Conservation (phyloP, 2,797 vertebrate genomes). For the Nannoperca australis region DNA sequence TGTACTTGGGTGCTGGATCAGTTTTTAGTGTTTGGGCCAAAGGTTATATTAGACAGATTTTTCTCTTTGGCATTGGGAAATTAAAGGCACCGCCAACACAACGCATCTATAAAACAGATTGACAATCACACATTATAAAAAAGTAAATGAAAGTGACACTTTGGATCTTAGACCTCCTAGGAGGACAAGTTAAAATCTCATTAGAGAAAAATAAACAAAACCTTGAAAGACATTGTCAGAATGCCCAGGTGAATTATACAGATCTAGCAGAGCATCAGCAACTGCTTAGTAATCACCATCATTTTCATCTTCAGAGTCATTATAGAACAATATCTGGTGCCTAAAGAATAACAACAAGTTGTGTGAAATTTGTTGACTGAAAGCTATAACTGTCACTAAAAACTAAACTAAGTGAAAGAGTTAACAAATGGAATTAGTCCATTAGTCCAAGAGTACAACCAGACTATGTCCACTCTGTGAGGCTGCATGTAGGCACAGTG, state of each 20-base stretch:
- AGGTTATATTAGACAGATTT: slow-evolving; percentile 59
- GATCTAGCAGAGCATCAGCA: background rate
- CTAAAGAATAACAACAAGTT: background rate
- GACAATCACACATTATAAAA: slow-evolving; percentile 4
- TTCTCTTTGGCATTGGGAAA: slow-evolving; percentile 40
- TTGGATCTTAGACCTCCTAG: background rate
- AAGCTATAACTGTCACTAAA: no score
- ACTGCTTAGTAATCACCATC: background rate
- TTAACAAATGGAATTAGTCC: background rate
- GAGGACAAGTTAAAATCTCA: background rate
- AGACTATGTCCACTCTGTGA: background rate
- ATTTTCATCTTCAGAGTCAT: slow-evolving; percentile 4
- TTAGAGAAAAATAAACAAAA: slow-evolving; percentile 9
- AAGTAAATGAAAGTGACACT: slow-evolving; percentile 14
- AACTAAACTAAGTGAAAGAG: no score
- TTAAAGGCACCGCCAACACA: slow-evolving; percentile 35
- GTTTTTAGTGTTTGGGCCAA: slow-evolving; percentile 63
- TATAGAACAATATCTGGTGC: background rate
- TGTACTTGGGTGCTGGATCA: slow-evolving; percentile 56
- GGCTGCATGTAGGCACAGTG: background rate
- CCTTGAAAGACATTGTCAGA: slow-evolving; percentile 12
- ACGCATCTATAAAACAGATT: slow-evolving; percentile 8
- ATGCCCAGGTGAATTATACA: slow-evolving; percentile 4
- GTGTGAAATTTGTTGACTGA: background rate
- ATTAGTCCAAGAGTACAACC: background rate